A percentile compares a stretch with the other conserved stretches of the same genome.
Conservation (phyloP, 30 jellyfish, hydroid and myxozoan species). For the Aurelia coerulea region DNA sequence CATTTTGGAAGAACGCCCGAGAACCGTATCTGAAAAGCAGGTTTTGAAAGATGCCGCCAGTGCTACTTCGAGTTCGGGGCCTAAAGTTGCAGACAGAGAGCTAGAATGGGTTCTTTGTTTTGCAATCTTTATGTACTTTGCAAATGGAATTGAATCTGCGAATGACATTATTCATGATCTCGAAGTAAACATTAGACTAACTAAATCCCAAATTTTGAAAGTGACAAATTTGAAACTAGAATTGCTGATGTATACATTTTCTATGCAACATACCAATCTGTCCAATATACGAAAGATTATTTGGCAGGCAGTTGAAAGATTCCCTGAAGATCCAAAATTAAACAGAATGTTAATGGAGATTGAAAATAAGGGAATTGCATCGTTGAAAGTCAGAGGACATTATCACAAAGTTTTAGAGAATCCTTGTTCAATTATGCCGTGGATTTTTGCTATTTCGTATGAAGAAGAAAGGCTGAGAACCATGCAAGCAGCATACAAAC, state of each 20-base stretch:
- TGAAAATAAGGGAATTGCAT: slow-evolving; percentile 44
- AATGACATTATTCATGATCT: slow-evolving; percentile 14
- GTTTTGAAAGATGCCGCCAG: background rate
- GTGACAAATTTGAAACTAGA: slow-evolving; percentile 18
- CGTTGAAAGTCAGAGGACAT: slow-evolving; percentile 56
- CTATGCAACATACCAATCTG: background rate
- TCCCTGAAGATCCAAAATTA: slow-evolving; percentile 47
- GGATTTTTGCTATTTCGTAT: slow-evolving; percentile 55
- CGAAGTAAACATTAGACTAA: slow-evolving; percentile 1
- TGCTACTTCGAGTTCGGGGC: background rate
- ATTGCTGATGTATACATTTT: background rate
- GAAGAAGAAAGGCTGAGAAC: slow-evolving; percentile 43
- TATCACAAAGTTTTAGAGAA: slow-evolving; percentile 9
- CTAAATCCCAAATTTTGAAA: slow-evolving; percentile 1
- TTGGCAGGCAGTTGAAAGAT: slow-evolving; percentile 46
- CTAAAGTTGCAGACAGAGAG: background rate
- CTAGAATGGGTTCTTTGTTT: slow-evolving; percentile 58
- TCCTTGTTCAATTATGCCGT: slow-evolving; percentile 18
- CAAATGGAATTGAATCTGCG: background rate
- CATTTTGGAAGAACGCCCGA: slow-evolving; percentile 24
- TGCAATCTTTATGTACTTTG: slow-evolving; percentile 33
- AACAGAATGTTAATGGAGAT: background rate
- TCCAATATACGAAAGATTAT: slow-evolving; percentile 25
- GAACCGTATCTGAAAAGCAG: background rate
- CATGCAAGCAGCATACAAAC: slow-evolving; percentile 6